These are phyloP conservation scores for Acleris laterana DNA, from an alignment of 2,888 invertebrate species.

Conservation along the genomic window DNA sequence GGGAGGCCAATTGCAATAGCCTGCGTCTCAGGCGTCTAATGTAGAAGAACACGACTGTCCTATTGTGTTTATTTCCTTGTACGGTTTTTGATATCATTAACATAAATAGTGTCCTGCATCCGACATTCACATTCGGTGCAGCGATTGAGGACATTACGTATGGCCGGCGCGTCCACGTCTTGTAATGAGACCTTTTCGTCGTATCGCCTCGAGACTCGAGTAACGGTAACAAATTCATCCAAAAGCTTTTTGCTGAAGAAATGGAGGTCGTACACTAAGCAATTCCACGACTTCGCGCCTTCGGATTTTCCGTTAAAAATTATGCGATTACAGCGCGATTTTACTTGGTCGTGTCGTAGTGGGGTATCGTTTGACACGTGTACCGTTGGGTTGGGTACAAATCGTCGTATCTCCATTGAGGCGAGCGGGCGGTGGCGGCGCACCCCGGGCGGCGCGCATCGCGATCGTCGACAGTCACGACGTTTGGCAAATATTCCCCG, in stretches of 20 bases:
- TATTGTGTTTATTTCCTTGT: slow-evolving; percentile 81
- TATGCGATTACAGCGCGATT: slow-evolving; percentile 49
- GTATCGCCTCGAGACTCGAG: slow-evolving; percentile 20
- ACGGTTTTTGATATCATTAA: slow-evolving; percentile 80
- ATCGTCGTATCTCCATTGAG: slow-evolving; percentile 79
- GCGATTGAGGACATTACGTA: slow-evolving; percentile 39
- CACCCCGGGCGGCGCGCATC: slow-evolving; percentile 80
- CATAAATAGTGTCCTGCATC: slow-evolving; percentile 73
- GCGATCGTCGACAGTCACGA: slow-evolving; percentile 82
- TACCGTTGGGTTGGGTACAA: slow-evolving; percentile 78
- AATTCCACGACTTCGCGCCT: slow-evolving; percentile 54
- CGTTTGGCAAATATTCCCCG: slow-evolving; percentile 81
- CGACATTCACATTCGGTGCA: slow-evolving; percentile 70
- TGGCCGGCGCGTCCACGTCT: slow-evolving; percentile 38
- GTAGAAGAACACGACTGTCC: slow-evolving; percentile 78
- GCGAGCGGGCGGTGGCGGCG: slow-evolving; percentile 62
- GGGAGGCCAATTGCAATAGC: slow-evolving; percentile 74
- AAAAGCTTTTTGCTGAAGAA: slow-evolving; percentile 34
- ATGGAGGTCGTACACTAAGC: slow-evolving; percentile 40
- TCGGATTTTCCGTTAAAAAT: slow-evolving; percentile 37
- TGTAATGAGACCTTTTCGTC: slow-evolving; percentile 39
- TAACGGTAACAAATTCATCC: slow-evolving; percentile 36
- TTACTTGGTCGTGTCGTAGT: slow-evolving; percentile 49
- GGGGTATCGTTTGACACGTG: slow-evolving; percentile 66
- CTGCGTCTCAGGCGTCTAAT: slow-evolving; percentile 74